Conservation (phyloP, 2,113 vertebrate genomes). For the Thryonomys swinderianus region DNA sequence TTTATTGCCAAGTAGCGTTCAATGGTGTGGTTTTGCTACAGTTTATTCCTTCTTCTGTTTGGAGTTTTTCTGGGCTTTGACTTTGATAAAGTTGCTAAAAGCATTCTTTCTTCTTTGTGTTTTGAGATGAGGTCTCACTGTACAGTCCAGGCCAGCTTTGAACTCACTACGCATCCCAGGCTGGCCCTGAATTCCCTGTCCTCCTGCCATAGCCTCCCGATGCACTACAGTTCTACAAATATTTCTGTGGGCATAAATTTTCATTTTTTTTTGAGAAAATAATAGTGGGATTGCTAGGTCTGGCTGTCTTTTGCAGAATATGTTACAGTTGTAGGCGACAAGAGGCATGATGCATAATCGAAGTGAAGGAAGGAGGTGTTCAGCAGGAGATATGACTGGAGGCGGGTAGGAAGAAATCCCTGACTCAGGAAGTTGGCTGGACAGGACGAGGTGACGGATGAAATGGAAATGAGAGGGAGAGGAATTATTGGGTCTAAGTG, state of each 20-base stretch:
- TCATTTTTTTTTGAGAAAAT: neutral
- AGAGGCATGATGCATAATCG: neutral
- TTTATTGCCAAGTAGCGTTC: neutral
- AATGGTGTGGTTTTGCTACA: neutral
- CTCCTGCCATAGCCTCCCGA: neutral
- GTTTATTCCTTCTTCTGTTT: neutral
- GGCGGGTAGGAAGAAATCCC: neutral
- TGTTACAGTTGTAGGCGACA: neutral
- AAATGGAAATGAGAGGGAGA: neutral
- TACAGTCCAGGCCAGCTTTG: neutral
- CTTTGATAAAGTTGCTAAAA: neutral
- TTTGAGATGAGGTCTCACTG: neutral
- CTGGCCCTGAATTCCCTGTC: neutral
- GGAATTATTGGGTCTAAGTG: neutral
- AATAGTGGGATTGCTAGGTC: neutral
- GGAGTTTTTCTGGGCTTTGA: neutral
- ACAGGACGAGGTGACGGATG: neutral
- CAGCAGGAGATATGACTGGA: neutral
- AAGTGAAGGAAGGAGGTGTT: neutral
- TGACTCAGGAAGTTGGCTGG: neutral
- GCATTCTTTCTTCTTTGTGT: neutral
- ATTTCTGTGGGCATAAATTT: neutral
- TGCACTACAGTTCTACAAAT: neutral
- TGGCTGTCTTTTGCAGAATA: neutral
- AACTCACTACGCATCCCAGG: neutral